Conservation (phyloP, 2,888 invertebrate species). For the Hemaris fuciformis region DNA sequence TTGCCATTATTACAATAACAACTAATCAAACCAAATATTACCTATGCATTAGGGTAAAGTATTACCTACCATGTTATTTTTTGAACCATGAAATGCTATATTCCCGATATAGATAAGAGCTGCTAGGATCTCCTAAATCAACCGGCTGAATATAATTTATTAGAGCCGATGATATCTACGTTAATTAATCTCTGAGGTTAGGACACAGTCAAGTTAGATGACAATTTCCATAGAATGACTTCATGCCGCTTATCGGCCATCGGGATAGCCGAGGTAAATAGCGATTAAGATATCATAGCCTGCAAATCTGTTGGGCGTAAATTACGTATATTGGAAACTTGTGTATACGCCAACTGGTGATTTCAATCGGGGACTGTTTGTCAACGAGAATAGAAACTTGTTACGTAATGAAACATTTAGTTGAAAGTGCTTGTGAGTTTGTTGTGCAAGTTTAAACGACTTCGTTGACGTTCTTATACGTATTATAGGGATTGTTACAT, state of each 20-base stretch:
- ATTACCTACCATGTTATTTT: no score
- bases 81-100: background rate
- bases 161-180: background rate
- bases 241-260: background rate
- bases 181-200: constrained; percentile 3
- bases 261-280: background rate
- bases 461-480: background rate
- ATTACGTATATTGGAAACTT: background rate
- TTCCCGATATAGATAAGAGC: constrained; percentile 23
- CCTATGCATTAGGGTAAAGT: no score
- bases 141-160: constrained; percentile 2
- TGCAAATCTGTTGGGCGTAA: background rate
- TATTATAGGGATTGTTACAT: no score
- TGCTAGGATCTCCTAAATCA: background rate
- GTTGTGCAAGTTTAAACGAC: background rate
- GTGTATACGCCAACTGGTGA: background rate
- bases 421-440: background rate
- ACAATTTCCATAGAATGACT: background rate
- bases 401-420: background rate
- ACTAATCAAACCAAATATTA: background rate
- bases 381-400: background rate
- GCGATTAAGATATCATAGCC: constrained; percentile 1
- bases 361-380: background rate
- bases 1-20: no score
- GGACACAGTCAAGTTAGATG: background rate